Conservation (phyloP, 2,113 vertebrate species). For the Heliornis fulica region DNA sequence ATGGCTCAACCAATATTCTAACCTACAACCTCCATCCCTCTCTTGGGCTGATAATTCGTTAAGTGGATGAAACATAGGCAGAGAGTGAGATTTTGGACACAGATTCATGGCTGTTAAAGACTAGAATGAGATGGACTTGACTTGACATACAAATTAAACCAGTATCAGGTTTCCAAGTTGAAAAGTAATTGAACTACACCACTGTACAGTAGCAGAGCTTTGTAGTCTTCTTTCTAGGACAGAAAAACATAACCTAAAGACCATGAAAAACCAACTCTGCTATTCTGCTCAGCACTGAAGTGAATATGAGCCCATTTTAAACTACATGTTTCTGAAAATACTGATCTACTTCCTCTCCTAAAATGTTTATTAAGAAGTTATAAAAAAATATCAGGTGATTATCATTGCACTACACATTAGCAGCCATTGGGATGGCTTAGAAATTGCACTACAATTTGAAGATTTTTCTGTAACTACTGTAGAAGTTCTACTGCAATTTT, state of each 20-base stretch:
- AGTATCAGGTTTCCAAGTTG: neutral
- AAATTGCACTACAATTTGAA: constrained; percentile 16
- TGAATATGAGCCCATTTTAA: neutral
- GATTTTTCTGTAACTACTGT: neutral
- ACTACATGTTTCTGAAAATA: neutral
- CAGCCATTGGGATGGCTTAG: neutral
- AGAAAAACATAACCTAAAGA: neutral
- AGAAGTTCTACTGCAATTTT: neutral
- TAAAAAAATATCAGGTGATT: neutral
- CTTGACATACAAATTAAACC: neutral
- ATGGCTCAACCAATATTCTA: accelerated
- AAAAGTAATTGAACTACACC: neutral
- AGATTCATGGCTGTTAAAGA: neutral
- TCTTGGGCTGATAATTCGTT: neutral
- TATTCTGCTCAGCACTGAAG: neutral
- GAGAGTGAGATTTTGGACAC: neutral
- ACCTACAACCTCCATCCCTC: neutral
- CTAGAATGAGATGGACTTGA: neutral
- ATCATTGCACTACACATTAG: neutral
- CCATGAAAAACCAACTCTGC: neutral
- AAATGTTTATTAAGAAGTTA: neutral
- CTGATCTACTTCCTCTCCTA: neutral
- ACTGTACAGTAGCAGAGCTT: neutral
- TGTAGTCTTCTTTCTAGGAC: neutral
- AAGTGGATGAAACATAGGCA: neutral